Base-by-base conservation (phyloP, 2,797 vertebrate genomes). In the Aselliscus stoliczkanus region DNA sequence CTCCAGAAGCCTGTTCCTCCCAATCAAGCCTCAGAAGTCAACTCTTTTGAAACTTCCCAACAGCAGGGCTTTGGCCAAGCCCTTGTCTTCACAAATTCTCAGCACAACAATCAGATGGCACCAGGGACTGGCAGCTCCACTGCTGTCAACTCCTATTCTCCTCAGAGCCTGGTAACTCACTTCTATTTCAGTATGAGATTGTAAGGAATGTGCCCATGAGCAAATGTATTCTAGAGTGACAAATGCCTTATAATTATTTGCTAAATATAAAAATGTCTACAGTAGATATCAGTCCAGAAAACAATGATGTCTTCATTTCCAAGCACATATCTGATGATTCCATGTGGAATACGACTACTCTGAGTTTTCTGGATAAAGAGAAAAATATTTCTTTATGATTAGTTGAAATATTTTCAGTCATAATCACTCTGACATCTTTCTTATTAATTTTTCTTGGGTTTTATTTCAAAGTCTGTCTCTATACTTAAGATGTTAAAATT, bases 41-140 rank as follows among this genome's bases (percentile, higher is more conserved):
- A 80, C 93, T 98, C 99, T 37, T 99, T 99, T 54, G 99, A 99
- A 96, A 82, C 96, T 69, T 9, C 99, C 7, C 98, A 99, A 60
- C 98, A 98, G 44, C 99, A 99, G 97, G 98, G 98, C 95, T 99
- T 99, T 95, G 99, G 99, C 70, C 99, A 99, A 98, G 99, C 99
- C 81, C 98, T 99, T 94, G 99, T 99, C 84, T 99, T 99, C 98
- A 99, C 99, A 47, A 99, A 99, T 98, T 99, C 99, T 97, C 99
- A 99, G 96, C 99, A 99, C 98, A 99, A 98, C 97, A 98, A 95
- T 79, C 98, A 98, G 90, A 97, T 97, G 95, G 95, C 98, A 56
- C 97, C 99, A 81, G 98, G 98, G 98, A 97, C 97, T 72, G 98
- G 98, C 97, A 98, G 96, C 97, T 96, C 99, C 93, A 98, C 97